Base-by-base conservation (phyloP, 1,140 invertebrate genomes). In the Melitaea cinxia region DNA sequence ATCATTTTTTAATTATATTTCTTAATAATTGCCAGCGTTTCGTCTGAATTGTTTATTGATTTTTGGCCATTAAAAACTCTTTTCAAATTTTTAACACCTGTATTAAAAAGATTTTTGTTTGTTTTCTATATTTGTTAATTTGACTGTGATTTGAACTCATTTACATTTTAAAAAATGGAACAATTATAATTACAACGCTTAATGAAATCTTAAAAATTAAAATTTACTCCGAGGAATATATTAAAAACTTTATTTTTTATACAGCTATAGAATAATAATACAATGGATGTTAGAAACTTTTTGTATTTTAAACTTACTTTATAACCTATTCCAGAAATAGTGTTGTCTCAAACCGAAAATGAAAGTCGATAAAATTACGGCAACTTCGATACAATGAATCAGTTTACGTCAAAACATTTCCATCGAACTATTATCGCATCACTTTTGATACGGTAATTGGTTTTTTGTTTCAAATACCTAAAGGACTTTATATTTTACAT, bases 391-490 rank as follows among this genome's bases (percentile, higher is more conserved):
- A 45, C 4, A 6, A 12, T 57, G 55, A 57, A 28, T 57, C 39
- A 45, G 24, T 45, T 45, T 57, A 45, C 55, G 24, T 19, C 45
- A 39, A 60, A 60, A 17, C 17, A 3, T 37, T 58, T 63, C 28
- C 49, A 59, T 56, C 39, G 17, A 28, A 57, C 47, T 57, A 75
- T 75, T 75, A 75, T 73, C 59, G 58, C 65, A 62, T 68, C 65
- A 65, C 50, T 56, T 30, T 53, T 62, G 58, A 58, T 61, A n/a
- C n/a, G n/a, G n/a, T n/a, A n/a, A 26, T 4, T 26, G 24, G 30
- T 33, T 33, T 33, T 33, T 9, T 33, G 30, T 33, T 1, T 10
- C 3, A 33, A 33, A 7, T 10, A n/a, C n/a, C n/a, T n/a, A n/a
- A n/a, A n/a, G n/a, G n/a, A n/a, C n/a, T n/a, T n/a, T n/a, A n/a